These are phyloP conservation scores for Stenichneumon culpator DNA, from an alignment of 2,888 invertebrate species.

Conservation along the genomic window DNA sequence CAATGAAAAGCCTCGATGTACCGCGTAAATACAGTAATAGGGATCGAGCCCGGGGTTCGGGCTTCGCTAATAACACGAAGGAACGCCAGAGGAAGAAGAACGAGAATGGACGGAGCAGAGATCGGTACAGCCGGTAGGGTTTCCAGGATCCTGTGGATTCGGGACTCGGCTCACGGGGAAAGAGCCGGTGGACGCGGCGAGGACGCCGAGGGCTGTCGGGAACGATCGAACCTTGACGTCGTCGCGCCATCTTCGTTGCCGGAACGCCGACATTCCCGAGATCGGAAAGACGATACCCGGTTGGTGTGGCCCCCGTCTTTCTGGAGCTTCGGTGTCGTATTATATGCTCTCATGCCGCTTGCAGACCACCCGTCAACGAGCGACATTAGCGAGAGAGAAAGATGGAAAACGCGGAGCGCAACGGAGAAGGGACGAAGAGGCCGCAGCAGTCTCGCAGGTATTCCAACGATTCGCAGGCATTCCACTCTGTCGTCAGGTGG, in stretches of 20 bases:
- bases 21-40: slow-evolving; percentile 20
- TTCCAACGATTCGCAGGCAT: slow-evolving; percentile 66
- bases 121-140: slow-evolving; percentile 7
- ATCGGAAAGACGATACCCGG: slow-evolving; percentile 63
- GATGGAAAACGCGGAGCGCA: slow-evolving; percentile 26
- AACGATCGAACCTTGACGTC: slow-evolving; percentile 32
- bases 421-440: slow-evolving; percentile 17
- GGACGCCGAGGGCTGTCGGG: slow-evolving; percentile 21
- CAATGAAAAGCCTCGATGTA: not conserved
- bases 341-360: slow-evolving; percentile 37
- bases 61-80: slow-evolving; percentile 27
- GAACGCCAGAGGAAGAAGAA: not conserved
- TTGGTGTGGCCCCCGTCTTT: slow-evolving; percentile 48
- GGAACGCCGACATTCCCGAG: slow-evolving; percentile 52
- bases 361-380: slow-evolving; percentile 50
- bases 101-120: not conserved
- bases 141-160: slow-evolving; percentile 3
- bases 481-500: slow-evolving; percentile 55
- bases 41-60: not conserved
- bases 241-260: slow-evolving; percentile 14
- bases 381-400: slow-evolving; percentile 19
- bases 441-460: slow-evolving; percentile 39
- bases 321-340: slow-evolving; percentile 63
- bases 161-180: not conserved
- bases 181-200: not conserved